Evolutionary conservation across 92 coral and sea anemone species (phyloP), one percentile per base, ranked within the genome.

Genomic region (Chrysogorgia sp.): DNA sequence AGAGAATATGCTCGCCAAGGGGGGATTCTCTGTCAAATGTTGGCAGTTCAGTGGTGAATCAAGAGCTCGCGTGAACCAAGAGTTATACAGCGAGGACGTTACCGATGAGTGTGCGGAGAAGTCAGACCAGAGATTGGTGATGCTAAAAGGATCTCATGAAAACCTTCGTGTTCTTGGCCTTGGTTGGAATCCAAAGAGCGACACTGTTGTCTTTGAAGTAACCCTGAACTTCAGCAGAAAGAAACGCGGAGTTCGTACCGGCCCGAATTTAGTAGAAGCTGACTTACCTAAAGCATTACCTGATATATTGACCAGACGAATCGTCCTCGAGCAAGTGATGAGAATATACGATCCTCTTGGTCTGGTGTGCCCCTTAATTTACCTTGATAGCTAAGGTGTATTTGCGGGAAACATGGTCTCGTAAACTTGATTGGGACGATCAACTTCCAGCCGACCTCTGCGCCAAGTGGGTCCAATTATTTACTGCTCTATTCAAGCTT

Each of bases 291-390:
- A n/a, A n/a, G n/a, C n/a, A n/a, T n/a, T n/a, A n/a, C 70, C 68
- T 83, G n/a, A 20, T 22, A 58, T 81, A 28, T 64, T 90, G 30
- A 90, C 90, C 20, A 75, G 67, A 57, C 65, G 90, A 81, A 87
- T 84, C 20, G 87, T 90, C 10, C 80, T 87, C 24, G 86, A 71
- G 10, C 94, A 90, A 62, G 80, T 83, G 2, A 86, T 82, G 90
- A 86, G 26, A 37, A 53, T 89, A 14, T 89, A 80, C 53, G 93
- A 83, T 66, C 94, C 90, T 10, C 83, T 90, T 33, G 89, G 94
- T 58, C 25, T 90, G n/a, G n/a, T n/a, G n/a, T n/a, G n/a, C n/a
- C n/a, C n/a, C n/a, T n/a, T n/a, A n/a, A n/a, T n/a, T n/a, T n/a
- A n/a, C n/a, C n/a, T 37, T 90, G 40, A 10, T 50, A 30, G 94